Base-by-base conservation (phyloP, 1,140 invertebrate species). In the Luehdorfia chinensis region DNA sequence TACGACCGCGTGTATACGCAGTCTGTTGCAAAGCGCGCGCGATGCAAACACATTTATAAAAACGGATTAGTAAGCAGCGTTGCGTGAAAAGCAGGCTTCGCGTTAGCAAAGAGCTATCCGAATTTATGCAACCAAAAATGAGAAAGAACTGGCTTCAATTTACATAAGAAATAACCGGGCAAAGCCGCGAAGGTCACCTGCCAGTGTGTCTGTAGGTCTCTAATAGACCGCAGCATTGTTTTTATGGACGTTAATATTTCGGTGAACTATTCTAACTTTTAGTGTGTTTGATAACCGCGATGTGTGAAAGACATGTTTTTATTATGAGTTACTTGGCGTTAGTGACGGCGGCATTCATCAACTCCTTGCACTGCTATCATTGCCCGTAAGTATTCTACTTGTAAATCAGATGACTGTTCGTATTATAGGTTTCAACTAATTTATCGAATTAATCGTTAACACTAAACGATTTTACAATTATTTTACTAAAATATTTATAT, bases 51-150 rank as follows among this genome's bases (percentile, higher is more conserved):
- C 66, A 62, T 77, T 79, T 69, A 60, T 72, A 64, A 64, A 21
- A 71, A 72, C 70, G 74, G 67, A 80, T 75, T 80, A 72, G 58
- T 45, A 55, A 30, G 37, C 75, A 75, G 54, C 54, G 69, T 77
- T 72, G 66, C 78, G 70, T 80, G 73, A 74, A 80, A 80, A 78
- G 36, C 71, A 58, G 66, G 63, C 69, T 72, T 68, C 57, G 66
- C 50, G 66, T 83, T 79, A 64, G 74, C 64, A 76, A 72, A 79
- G 68, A 79, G 59, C 58, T 66, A 61, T 47, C 58, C 57, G 66
- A 70, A 71, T 81, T 79, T 74, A 63, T 84, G 77, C 76, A 83
- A 84, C 58, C 66, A 47, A 71, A 75, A 74, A 84, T 80, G 72
- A 77, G 73, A 84, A 77, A 75, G 64, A 80, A 73, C 68, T 62